Evolutionary conservation across 2,888 invertebrate genomes (phyloP).

Genomic region (Patella ulyssiponensis): DNA sequence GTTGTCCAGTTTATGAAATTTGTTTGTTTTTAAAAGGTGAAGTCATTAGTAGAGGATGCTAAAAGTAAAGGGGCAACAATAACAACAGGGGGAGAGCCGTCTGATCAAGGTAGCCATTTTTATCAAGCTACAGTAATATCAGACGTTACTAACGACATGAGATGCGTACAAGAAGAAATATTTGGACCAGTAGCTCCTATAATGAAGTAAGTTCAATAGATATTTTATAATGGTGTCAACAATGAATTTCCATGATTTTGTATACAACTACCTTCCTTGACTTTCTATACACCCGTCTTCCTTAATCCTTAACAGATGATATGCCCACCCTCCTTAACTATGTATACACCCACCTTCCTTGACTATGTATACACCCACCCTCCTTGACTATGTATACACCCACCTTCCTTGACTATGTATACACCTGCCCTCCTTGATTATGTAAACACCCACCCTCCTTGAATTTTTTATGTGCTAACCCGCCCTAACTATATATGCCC

Average conservation of each 20-base stretch:
- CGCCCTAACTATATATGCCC: too few relatives aligned
- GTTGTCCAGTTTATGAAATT: too few relatives aligned
- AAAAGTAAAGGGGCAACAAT: conserved; percentile 84
- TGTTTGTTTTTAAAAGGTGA: conserved; percentile 73
- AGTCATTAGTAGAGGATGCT: conserved; percentile 86
- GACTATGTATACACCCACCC: too few relatives aligned
- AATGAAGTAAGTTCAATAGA: conserved; percentile 75
- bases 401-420: too few relatives aligned
- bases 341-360: background rate
- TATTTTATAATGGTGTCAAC: background rate
- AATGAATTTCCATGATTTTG: too few relatives aligned
- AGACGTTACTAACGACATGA: conserved; percentile 83
- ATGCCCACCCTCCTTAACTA: background rate
- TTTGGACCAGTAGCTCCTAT: conserved; percentile 94
- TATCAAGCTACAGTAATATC: conserved; percentile 89
- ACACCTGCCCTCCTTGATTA: too few relatives aligned
- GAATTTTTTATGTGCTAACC: too few relatives aligned
- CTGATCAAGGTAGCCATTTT: conserved; percentile 79
- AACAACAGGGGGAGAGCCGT: conserved; percentile 83
- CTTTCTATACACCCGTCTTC: too few relatives aligned
- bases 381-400: too few relatives aligned
- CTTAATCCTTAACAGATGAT: background rate
- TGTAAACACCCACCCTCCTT: too few relatives aligned
- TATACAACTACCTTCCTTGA: too few relatives aligned
- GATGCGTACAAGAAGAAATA: conserved; percentile 87